phyloP scores from a whole-genome alignment of 2,113 vertebrate species.

The Elachura formosa region DNA sequence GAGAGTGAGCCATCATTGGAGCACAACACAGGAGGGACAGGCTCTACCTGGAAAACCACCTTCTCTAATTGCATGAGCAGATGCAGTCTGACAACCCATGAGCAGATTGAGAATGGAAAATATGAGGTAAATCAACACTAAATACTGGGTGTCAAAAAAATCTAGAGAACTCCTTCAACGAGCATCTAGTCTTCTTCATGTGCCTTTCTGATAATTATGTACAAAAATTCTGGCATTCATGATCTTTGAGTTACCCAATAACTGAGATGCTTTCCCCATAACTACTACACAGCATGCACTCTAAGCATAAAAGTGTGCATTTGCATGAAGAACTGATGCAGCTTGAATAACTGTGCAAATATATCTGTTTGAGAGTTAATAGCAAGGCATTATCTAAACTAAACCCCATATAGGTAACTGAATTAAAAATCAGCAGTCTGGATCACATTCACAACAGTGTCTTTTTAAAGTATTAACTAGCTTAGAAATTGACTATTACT shows the following conservation, averaged over 20 bases:
- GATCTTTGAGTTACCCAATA: background rate
- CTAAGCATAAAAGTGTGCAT: background rate
- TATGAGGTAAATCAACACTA: background rate
- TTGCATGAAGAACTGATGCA: background rate
- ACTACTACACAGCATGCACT: background rate
- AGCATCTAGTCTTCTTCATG: background rate
- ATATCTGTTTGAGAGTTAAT: background rate
- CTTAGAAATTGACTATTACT: background rate
- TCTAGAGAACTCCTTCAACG: background rate
- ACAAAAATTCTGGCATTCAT: background rate
- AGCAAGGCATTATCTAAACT: background rate
- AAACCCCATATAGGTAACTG: background rate
- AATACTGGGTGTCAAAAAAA: background rate
- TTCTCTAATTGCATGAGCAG: background rate
- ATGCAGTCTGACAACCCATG: background rate
- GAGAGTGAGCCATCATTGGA: background rate
- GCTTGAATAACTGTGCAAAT: background rate
- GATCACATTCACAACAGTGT: background rate
- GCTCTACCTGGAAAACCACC: background rate
- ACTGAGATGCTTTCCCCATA: background rate
- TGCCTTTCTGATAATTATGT: background rate
- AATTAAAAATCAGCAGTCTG: conserved; percentile 6
- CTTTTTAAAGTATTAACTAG: background rate
- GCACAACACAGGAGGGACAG: background rate
- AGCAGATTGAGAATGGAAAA: background rate